Conservation (phyloP, 2,113 vertebrate species). For the Neogobius melanostomus region DNA sequence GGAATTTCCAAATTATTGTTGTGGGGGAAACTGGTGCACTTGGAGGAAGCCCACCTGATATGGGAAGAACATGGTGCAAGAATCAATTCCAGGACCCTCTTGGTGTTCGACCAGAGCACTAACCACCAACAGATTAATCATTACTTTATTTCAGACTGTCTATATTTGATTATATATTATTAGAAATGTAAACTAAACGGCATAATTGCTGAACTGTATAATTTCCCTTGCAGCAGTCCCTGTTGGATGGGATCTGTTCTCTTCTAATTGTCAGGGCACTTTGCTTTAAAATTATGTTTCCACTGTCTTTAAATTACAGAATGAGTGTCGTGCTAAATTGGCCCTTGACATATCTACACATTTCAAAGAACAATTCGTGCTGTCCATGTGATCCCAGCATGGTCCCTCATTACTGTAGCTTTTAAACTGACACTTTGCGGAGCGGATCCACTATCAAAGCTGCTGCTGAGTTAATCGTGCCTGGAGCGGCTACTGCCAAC, state of each 20-base stretch:
- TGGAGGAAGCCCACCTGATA: no score
- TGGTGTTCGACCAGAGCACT: no score
- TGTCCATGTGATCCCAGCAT: constrained; percentile 36
- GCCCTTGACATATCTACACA: constrained; percentile 22
- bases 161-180: no score
- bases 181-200: no score
- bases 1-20: no score
- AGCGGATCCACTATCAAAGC: constrained; percentile 39
- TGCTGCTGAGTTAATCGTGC: constrained; percentile 36
- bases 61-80: no score
- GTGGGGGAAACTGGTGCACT: no score
- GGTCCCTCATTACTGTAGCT: constrained; percentile 46
- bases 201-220: no score
- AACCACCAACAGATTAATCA: no score
- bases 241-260: neutral
- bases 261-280: constrained; percentile 12
- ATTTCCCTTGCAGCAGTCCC: neutral
- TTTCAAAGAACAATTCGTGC: constrained; percentile 27
- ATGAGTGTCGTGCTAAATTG: constrained; percentile 16
- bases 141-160: no score
- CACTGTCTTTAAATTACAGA: constrained; percentile 34
- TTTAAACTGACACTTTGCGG: constrained; percentile 34
- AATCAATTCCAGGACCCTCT: no score
- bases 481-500: constrained; percentile 19
- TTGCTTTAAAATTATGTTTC: constrained; percentile 10